These are phyloP conservation scores for Carcina quercana DNA, from an alignment of 2,888 invertebrate genomes.

Conservation along the genomic window DNA sequence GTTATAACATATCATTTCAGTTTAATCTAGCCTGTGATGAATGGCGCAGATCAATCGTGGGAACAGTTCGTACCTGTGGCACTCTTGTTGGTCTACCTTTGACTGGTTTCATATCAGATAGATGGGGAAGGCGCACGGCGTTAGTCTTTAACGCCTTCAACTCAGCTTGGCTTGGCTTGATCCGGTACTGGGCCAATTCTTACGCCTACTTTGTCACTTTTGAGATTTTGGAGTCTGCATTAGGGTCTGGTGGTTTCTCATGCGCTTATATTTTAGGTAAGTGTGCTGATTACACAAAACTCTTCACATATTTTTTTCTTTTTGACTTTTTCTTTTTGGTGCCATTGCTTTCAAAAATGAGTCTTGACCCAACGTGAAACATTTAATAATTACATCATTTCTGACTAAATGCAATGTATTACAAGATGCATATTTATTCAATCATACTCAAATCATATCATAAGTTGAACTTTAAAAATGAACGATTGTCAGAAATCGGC, in stretches of 20 bases:
- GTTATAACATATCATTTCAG: conserved; percentile 4
- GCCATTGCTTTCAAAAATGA: no score
- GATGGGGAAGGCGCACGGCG: conserved; percentile 77
- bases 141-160: conserved; percentile 71
- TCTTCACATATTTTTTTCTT: no score
- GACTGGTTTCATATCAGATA: conserved; percentile 81
- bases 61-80: conserved; percentile 80
- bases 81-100: conserved; percentile 79
- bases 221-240: conserved; percentile 79
- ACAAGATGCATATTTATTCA: no score
- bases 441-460: no score
- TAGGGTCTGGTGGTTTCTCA: conserved; percentile 79
- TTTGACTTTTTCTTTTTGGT: no score
- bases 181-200: conserved; percentile 72
- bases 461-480: no score
- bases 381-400: no score
- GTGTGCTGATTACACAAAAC: no score
- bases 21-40: conserved; percentile 76
- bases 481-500: no score
- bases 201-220: conserved; percentile 78
- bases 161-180: conserved; percentile 76
- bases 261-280: conserved; percentile 80
- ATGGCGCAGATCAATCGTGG: conserved; percentile 82
- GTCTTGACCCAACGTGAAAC: no score
- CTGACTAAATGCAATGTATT: no score